Conservation (phyloP, 1,140 invertebrate species). For the Cherax destructor region DNA sequence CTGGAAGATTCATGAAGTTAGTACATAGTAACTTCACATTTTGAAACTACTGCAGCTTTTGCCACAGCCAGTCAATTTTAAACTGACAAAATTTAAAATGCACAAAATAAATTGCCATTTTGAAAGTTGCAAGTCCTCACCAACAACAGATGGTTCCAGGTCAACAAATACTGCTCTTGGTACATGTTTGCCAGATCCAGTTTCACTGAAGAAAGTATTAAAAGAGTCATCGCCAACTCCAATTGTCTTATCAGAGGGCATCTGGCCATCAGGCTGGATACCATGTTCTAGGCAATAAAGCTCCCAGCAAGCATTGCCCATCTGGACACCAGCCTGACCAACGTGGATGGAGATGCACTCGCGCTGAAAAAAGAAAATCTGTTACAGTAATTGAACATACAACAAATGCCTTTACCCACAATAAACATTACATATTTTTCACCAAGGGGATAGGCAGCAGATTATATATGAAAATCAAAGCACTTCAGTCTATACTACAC, state of each 20-base stretch:
- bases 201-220: neutral
- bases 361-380: neutral
- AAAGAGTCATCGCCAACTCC: neutral
- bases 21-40: too few species aligned
- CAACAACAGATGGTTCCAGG: conserved; percentile 19
- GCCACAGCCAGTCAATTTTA: too few species aligned
- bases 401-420: too few species aligned
- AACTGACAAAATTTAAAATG: too few species aligned
- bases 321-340: conserved; percentile 35
- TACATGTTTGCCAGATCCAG: neutral
- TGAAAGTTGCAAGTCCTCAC: neutral
- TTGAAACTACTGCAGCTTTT: too few species aligned
- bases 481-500: too few species aligned
- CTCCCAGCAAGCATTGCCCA: conserved; percentile 26
- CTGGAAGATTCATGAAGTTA: neutral
- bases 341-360: conserved; percentile 42
- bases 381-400: too few species aligned
- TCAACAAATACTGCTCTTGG: neutral
- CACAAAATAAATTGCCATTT: too few species aligned
- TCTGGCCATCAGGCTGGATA: conserved; percentile 2
- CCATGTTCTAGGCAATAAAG: neutral
- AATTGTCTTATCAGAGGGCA: neutral
- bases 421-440: too few species aligned
- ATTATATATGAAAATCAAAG: too few species aligned
- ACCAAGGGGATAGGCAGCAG: too few species aligned